Percentiles rank a stretch among this genome's conserved stretches.
These are phyloP conservation scores for Hypercompe scribonia DNA, from an alignment of 2,888 invertebrate genomes.

Conservation along the genomic window DNA sequence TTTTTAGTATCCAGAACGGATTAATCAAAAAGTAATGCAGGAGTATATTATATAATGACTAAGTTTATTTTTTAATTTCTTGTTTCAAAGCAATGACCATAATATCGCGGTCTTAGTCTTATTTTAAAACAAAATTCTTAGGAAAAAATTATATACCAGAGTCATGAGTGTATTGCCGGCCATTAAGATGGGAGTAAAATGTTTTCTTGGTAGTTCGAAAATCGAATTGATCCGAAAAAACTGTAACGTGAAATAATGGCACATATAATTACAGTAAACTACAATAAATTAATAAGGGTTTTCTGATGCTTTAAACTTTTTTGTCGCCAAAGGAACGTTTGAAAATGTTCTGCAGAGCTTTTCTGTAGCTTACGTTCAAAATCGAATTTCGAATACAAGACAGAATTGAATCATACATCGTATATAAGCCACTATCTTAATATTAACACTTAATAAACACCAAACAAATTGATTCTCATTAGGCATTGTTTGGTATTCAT, in stretches of 20 bases:
- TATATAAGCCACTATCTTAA: background rate
- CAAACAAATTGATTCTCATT: background rate
- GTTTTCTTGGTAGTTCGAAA: background rate
- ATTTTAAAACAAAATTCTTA: too few species aligned
- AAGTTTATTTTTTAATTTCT: too few species aligned
- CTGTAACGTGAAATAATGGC: background rate
- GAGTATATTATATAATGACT: too few species aligned
- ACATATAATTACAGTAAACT: too few species aligned
- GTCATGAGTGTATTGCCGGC: background rate
- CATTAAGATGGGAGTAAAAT: background rate
- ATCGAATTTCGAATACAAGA: background rate
- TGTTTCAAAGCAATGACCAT: too few species aligned
- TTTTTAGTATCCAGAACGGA: background rate
- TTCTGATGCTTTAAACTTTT: too few species aligned
- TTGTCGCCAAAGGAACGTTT: too few species aligned
- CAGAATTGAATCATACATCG: background rate
- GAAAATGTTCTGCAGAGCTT: too few species aligned
- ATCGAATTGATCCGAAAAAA: background rate
- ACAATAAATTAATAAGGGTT: too few species aligned
- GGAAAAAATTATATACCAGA: too few species aligned
- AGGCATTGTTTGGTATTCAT: background rate
- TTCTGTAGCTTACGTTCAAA: background rate
- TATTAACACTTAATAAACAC: background rate
- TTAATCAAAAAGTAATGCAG: too few species aligned
- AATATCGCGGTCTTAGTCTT: too few species aligned